Evolutionary conservation across 1,140 invertebrate genomes (phyloP), one percentile per base, ranked within the genome.

Genomic region (Anastrepha obliqua): DNA sequence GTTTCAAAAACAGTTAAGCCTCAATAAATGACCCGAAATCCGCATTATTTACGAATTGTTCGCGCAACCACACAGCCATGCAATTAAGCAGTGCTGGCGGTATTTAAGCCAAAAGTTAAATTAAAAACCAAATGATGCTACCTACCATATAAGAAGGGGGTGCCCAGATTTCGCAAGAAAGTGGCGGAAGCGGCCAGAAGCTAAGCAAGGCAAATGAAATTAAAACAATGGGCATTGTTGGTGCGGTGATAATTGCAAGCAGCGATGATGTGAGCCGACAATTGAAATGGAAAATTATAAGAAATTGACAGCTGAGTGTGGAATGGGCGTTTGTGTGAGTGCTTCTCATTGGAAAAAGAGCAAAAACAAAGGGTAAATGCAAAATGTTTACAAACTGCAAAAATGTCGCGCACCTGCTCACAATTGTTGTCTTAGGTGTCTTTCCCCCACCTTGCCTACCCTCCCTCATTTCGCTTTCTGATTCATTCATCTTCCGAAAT

Each of bases 401-500:
- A 15, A 74, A 44, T 15, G 15, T 62, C 60, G 29, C 42, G 1
- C 4, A 3, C 0, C 13, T 8, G 4, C 39, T 29, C 2, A 47
- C 42, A 9, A 74, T 39, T 29, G 29, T 29, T 29, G 29, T 29
- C 42, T 0, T 15, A 17, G 8, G 4, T 6, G 20, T 20, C 20
- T 29, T n/a, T 17, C 15, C 11, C 13, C 44, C 67, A 5, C 8
- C 13, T 13, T 47, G 13, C 11, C 11, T 8, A 17, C n/a, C 6
- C 42, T 17, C 15, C 39, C 2, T 47, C 67, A 81, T 55, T 55
- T 29, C 70, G 29, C 11, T 74, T 74, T 47, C 3, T 47, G 42
- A 74, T 51, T 81, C 74, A 81, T 81, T 55, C 74, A 81, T 81
- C 47, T 47, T 3, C 8, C n/a, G n/a, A 42, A 81, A 20, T 81